A percentile compares a stretch with the other conserved stretches of the same genome.
Conservation (phyloP, 2,888 invertebrate genomes). For the Oeneis ivallda region DNA sequence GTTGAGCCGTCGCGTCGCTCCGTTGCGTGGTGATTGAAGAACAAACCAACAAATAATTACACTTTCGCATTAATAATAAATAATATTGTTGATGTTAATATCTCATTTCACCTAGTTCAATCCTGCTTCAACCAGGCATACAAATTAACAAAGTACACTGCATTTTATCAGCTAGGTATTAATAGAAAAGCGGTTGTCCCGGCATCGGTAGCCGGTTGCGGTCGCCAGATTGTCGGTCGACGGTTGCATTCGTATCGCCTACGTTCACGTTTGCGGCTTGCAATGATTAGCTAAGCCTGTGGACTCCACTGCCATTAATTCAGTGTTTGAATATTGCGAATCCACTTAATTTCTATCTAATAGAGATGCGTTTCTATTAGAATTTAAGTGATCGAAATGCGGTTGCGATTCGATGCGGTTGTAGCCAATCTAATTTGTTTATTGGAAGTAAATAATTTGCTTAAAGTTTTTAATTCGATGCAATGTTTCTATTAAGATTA, state of each 20-base stretch:
- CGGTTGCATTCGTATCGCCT: slow-evolving; percentile 31
- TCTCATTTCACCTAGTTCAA: neutral
- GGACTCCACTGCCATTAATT: slow-evolving; percentile 22
- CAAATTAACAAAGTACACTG: neutral
- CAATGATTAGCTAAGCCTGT: slow-evolving; percentile 35
- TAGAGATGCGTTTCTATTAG: neutral
- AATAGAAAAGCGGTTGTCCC: slow-evolving; percentile 33
- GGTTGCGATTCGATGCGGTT: neutral
- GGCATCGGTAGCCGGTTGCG: slow-evolving; percentile 31
- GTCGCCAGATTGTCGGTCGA: slow-evolving; percentile 36
- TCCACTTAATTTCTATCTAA: neutral
- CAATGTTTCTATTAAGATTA: too few species aligned
- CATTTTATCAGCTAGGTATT: slow-evolving; percentile 11
- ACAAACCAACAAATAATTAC: too few species aligned
- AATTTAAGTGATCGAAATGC: neutral
- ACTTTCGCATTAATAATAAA: too few species aligned
- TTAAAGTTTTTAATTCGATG: too few species aligned
- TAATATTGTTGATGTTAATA: neutral
- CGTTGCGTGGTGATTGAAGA: too few species aligned
- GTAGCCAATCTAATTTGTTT: neutral
- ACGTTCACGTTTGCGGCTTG: slow-evolving; percentile 31
- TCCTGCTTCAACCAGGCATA: neutral
- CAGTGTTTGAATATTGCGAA: slow-evolving; percentile 1
- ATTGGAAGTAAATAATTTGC: neutral
- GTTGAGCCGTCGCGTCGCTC: too few species aligned